Base-by-base conservation (phyloP, 2,113 vertebrate species). In the Phaethornis superciliosus region DNA sequence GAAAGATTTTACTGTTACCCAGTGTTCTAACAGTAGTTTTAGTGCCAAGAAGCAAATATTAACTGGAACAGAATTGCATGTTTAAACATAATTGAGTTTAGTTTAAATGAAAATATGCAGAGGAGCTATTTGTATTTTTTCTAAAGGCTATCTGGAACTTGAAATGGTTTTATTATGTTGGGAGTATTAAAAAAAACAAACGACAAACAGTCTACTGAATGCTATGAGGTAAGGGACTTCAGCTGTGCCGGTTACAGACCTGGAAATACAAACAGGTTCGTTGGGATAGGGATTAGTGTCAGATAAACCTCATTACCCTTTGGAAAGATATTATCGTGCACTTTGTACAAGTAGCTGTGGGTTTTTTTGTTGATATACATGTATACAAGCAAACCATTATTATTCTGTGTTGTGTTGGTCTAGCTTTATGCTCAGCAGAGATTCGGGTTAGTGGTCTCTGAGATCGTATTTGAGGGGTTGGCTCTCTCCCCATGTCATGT, bases 401-500 rank as follows among this genome's bases (percentile, higher is more conserved):
- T 49, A 26, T 5, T 5, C 6, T 27, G 14, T 42, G 0, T 54
- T 74, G n/a, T 63, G 18, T 46, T 90, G 49, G 40, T 59, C 15
- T 70, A 21, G 33, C 12, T 37, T 85, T 74, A 28, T 83, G 16
- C 68, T 94, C 19, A 20, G 44, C 15, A 9, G 11, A 28, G 64
- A 75, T 92, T 77, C 90, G 83, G 83, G 85, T 93, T 95, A 92
- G 72, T 94, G 85, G 88, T 85, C 63, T 71, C 69, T 56, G 65
- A 80, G 88, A 51, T 71, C 8, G 0, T 84, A 27, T 62, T 91
- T 1, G 10, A 86, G 65, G 82, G 69, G 16, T 69, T 93, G 76
- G 33, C 80, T 40, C 51, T 93, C 27, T 81, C 59, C 33, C 13
- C 76, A 94, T 96, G 92, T 93, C 76, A 94, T 96, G 92, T 93